Conservation (phyloP, 2,797 vertebrate genomes). For the Phyllotis vaccarum region DNA sequence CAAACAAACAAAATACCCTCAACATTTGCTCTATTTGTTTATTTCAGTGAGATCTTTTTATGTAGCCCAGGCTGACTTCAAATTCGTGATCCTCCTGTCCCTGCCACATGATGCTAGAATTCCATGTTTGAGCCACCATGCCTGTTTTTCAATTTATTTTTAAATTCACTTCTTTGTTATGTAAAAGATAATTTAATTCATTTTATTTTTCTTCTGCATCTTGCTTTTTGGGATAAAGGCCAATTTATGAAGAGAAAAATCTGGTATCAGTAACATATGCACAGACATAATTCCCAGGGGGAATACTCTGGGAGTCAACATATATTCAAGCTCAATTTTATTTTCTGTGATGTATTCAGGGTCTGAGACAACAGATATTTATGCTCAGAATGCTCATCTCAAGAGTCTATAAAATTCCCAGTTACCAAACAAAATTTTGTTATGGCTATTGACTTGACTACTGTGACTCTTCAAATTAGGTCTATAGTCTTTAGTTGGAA, state of each 20-base stretch:
- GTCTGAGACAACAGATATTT: conserved; percentile 54
- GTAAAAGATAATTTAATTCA: conserved; percentile 50
- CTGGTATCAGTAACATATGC: conserved; percentile 18
- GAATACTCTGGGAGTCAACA: not conserved
- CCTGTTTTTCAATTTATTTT: conserved; percentile 47
- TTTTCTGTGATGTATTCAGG: conserved; percentile 32
- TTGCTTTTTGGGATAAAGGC: conserved; percentile 56
- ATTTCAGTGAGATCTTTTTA: not conserved
- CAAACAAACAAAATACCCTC: not conserved
- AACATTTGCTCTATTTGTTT: not conserved
- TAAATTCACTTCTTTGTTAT: conserved; percentile 67
- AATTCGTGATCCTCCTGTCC: not conserved
- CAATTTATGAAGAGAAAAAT: conserved; percentile 53
- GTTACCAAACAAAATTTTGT: conserved; percentile 65
- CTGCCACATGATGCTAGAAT: not conserved
- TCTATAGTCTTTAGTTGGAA: conserved; percentile 51
- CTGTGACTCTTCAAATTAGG: conserved; percentile 61
- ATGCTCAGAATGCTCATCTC: conserved; percentile 40
- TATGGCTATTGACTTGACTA: conserved; percentile 66
- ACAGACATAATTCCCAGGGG: conserved; percentile 34
- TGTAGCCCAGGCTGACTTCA: not conserved
- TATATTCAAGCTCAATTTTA: conserved; percentile 46
- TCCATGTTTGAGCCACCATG: not conserved
- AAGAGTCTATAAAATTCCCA: conserved; percentile 63
- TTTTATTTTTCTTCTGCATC: conserved; percentile 59